Evolutionary conservation across 2,888 invertebrate species (phyloP), one percentile per base, ranked within the genome.

Genomic region (Stenotaenia linearis): DNA sequence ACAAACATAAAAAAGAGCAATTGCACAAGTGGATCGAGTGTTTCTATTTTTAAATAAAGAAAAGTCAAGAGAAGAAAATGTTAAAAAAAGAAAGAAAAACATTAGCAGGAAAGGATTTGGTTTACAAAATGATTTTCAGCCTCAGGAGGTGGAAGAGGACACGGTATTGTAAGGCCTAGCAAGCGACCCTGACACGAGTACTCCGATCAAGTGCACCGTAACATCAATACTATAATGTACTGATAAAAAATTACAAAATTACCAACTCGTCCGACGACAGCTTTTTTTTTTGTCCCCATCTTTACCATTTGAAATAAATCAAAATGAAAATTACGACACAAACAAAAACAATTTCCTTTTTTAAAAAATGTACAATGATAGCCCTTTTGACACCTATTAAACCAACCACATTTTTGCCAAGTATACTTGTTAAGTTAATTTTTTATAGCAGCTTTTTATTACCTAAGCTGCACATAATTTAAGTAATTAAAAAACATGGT

Each of bases 131-230:
- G 28, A 32, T 30, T 45, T 61, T 50, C 28, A 50, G 61, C 61
- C 78, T 78, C 78, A 78, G 78, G 78, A 78, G 78, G 78, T 78
- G 78, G 61, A 78, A 78, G 78, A 78, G 78, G 78, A 61, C 78
- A 78, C 78, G 50, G 78, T 56, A 40, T 77, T 77, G 45, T 75
- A 77, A 78, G 56, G 78, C 61, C 78, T 37, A 56, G 78, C 78
- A 25, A 56, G 78, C 61, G 61, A 78, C 77, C 77, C 77, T 21
- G 9, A 40, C 40, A 40, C 18, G 15, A 74, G 40, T 18, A 6
- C 40, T 45, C 75, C 37, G 75, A 75, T 37, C 75, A 75, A 25
- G 21, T 37, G 32, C 28, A 10, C 21, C 1, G 7, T 15, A 56
- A 37, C 37, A 37, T 37, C 37, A 37, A 15, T 37, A 37, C 1